Base-by-base conservation (phyloP, 2,797 vertebrate species). In the Hydrocynus forskahlii region DNA sequence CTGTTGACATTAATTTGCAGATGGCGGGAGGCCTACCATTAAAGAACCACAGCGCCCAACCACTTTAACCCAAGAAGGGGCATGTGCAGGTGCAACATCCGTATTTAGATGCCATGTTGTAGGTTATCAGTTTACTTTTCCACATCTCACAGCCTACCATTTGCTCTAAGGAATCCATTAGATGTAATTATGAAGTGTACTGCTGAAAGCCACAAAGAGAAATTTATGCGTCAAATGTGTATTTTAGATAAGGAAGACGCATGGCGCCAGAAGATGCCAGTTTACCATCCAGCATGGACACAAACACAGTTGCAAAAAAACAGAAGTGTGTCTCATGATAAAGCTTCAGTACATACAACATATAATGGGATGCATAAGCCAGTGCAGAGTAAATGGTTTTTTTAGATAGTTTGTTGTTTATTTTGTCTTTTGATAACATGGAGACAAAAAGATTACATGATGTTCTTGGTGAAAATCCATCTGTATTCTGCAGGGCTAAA, bases 91-190 rank as follows among this genome's bases (percentile, higher is more conserved):
- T 52, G 19, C 52, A 68, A 35, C 67, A 12, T 66, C 59, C 57
- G 48, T 35, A 75, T 62, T 70, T 75, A 75, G 16, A 45, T 68
- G 25, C 57, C 38, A 63, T 79, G 54, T 23, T 62, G 16, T 25
- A 45, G 35, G 23, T 76, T 76, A 76, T 76, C 48, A 59, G 59
- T 76, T 80, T 76, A 60, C 68, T 38, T 80, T 76, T 76, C 54
- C 21, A 76, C 40, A n/a, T 45, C 21, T 16, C 29, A 5, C 29
- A 40, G 78, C 48, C 35, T 71, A 62, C 35, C 74, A 71, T 55
- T 75, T 72, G 48, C 69, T 45, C 45, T 55, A 38, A 50, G 9
- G 38, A 57, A 77, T 76, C 78, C 50, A 66, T n/a, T 71, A 59
- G 72, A 52, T 19, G 52, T 76, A 76, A 70, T 40, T 67, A 62